Percentiles rank a stretch among this genome's conserved stretches.
Conservation (phyloP, 1,140 invertebrate genomes). For the Drosophila cardini region DNA sequence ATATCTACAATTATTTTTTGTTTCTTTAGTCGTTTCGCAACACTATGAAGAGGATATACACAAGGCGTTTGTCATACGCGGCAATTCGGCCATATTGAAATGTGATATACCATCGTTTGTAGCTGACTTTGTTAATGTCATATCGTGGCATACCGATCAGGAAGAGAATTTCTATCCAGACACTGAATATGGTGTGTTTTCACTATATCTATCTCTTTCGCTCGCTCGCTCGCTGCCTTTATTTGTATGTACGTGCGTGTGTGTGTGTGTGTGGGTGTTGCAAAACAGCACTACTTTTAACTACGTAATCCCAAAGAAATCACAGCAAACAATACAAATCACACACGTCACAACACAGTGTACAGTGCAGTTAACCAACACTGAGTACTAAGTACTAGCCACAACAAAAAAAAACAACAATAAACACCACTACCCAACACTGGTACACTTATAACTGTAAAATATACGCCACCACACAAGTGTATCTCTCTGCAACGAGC, state of each 20-base stretch:
- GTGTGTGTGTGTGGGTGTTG: slow-evolving; percentile 53
- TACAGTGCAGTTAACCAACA: slow-evolving; percentile 63
- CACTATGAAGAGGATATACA: slow-evolving; percentile 94
- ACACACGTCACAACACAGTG: slow-evolving; percentile 29
- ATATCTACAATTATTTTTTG: slow-evolving; percentile 45
- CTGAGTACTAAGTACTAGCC: slow-evolving; percentile 65
- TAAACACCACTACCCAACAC: slow-evolving; percentile 20
- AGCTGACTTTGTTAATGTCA: slow-evolving; percentile 94
- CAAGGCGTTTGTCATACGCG: slow-evolving; percentile 95
- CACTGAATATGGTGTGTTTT: slow-evolving; percentile 87
- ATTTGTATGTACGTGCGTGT: slow-evolving; percentile 26
- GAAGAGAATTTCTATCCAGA: slow-evolving; percentile 89
- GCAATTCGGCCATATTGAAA: slow-evolving; percentile 95
- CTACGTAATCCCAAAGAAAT: slow-evolving; percentile 33
- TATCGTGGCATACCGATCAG: slow-evolving; percentile 94
- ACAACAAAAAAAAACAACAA: slow-evolving; percentile 17
- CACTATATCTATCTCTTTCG: neutral
- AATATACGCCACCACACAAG: slow-evolving; percentile 49
- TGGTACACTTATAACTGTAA: slow-evolving; percentile 68
- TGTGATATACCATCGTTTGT: slow-evolving; percentile 97
- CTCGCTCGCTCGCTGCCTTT: neutral
- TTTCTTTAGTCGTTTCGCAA: slow-evolving; percentile 91
- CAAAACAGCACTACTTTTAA: slow-evolving; percentile 59
- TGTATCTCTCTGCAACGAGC: slow-evolving; percentile 31
- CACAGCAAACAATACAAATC: slow-evolving; percentile 17